Conservation (phyloP, 2,113 vertebrate genomes). For the Camelus dromedarius region DNA sequence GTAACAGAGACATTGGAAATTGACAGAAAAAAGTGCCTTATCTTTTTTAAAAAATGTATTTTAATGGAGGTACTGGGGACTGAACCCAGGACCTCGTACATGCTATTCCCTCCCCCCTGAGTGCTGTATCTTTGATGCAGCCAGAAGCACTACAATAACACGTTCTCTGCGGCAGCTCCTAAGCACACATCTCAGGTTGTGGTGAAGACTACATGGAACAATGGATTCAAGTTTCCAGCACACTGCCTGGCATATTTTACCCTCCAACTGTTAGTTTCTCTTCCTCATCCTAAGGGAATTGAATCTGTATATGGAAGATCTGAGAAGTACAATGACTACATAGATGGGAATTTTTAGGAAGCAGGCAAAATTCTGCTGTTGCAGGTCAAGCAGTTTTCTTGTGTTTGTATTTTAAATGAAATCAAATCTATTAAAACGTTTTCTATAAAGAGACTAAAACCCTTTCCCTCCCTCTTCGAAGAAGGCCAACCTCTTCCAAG, state of each 20-base stretch:
- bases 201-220: not conserved
- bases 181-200: not conserved
- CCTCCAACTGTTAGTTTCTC: not conserved
- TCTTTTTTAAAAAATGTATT: not conserved
- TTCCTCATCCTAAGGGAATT: not conserved
- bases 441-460: not conserved
- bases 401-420: slow-evolving; percentile 41
- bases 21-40: not conserved
- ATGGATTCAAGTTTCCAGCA: not conserved
- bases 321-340: not conserved
- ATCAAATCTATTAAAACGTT: not conserved
- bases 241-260: not conserved
- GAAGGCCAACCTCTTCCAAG: not conserved
- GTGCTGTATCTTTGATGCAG: not conserved
- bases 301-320: not conserved
- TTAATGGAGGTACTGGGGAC: too few relatives aligned
- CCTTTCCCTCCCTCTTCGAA: not conserved
- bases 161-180: not conserved
- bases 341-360: not conserved
- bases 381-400: not conserved
- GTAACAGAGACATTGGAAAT: not conserved
- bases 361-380: not conserved
- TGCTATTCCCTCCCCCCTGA: too few relatives aligned
- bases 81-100: too few relatives aligned
- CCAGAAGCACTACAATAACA: not conserved